A percentile compares a stretch with the other conserved stretches of the same genome.
Conservation (phyloP, 2,797 vertebrate species). For the Falco berigora region DNA sequence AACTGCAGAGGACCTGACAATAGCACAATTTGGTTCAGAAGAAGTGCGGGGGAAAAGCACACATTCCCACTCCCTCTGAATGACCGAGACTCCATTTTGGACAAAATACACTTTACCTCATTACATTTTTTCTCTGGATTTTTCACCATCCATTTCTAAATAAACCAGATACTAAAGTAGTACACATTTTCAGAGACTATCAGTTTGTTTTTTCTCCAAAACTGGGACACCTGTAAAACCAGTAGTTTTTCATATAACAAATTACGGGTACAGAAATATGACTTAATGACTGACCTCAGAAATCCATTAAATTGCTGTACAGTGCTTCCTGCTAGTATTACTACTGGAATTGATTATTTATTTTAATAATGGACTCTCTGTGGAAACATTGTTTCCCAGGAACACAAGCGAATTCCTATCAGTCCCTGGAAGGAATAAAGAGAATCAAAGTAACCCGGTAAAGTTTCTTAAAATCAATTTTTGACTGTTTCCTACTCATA, state of each 20-base stretch:
- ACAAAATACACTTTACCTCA: not conserved
- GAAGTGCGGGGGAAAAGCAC: not conserved
- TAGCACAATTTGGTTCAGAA: not conserved
- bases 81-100: not conserved
- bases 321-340: not conserved
- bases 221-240: not conserved
- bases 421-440: not conserved
- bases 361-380: not conserved
- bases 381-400: not conserved
- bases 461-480: not conserved
- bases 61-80: not conserved
- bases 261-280: not conserved
- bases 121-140: not conserved
- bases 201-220: not conserved
- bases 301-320: not conserved
- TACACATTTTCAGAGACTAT: not conserved
- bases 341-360: not conserved
- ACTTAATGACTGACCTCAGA: not conserved
- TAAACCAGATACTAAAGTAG: not conserved
- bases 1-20: not conserved
- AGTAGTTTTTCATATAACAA: not conserved
- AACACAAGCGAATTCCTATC: not conserved
- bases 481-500: not conserved
- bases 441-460: not conserved
- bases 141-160: not conserved